phyloP scores from a whole-genome alignment of 2,113 vertebrate species.

The Antennarius striatus region DNA sequence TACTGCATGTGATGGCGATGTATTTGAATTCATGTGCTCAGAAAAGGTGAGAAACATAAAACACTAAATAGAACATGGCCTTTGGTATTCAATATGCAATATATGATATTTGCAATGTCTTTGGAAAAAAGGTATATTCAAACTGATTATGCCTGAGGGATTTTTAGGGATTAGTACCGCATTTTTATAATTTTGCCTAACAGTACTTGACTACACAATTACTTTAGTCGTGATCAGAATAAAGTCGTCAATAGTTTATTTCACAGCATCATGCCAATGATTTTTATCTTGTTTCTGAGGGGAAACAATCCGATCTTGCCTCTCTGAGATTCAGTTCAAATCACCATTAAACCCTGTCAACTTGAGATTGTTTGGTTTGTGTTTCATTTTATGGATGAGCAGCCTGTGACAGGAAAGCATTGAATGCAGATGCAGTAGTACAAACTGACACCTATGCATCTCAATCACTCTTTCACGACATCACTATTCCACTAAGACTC shows the following conservation, averaged over 20 bases:
- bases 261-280: conserved; percentile 19
- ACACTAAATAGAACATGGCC: background rate
- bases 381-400: background rate
- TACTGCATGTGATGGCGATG: conserved; percentile 2
- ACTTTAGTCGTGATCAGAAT: conserved; percentile 16
- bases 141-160: no score
- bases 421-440: conserved; percentile 1
- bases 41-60: conserved; percentile 6
- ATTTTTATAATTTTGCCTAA: no score
- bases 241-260: conserved; percentile 18
- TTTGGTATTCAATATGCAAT: background rate
- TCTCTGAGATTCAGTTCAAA: background rate
- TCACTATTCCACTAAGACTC: background rate
- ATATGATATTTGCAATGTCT: no score
- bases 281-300: conserved; percentile 1
- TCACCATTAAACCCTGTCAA: background rate
- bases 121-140: no score
- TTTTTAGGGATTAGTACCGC: no score
- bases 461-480: conserved; percentile 1
- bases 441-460: background rate
- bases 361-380: background rate
- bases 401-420: conserved; percentile 18
- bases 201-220: no score
- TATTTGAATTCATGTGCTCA: conserved; percentile 13
- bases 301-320: background rate